phyloP scores from a whole-genome alignment of 2,888 invertebrate species.

The Clunio marinus region DNA sequence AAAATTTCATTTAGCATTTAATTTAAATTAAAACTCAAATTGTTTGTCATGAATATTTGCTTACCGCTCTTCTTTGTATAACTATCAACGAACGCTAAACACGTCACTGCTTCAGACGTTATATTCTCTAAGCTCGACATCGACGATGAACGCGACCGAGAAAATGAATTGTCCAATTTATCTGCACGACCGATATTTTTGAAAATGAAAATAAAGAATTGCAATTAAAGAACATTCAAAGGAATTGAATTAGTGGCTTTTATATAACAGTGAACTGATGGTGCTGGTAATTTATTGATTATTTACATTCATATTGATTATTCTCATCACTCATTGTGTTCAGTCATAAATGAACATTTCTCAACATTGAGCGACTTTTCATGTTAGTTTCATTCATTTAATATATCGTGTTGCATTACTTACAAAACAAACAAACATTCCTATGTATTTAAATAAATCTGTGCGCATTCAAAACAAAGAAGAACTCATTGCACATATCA shows the following conservation, averaged over 20 bases:
- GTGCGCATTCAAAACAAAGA: too few species aligned
- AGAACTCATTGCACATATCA: too few species aligned
- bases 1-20: neutral
- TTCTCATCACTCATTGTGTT: too few species aligned
- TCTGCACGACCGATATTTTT: constrained; percentile 70
- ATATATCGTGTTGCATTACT: too few species aligned
- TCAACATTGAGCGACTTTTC: too few species aligned
- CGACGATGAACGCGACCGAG: constrained; percentile 93
- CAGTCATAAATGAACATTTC: too few species aligned
- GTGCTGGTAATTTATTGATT: constrained; percentile 11
- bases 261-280: too few species aligned
- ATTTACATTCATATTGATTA: constrained; percentile 17
- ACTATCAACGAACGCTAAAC: constrained; percentile 92
- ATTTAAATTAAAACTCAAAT: neutral
- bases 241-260: neutral
- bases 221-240: neutral
- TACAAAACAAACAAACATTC: too few species aligned
- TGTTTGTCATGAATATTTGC: constrained; percentile 43
- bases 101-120: constrained; percentile 91
- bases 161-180: constrained; percentile 94
- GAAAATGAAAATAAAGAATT: constrained; percentile 39
- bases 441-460: too few species aligned
- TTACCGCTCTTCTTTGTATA: constrained; percentile 91
- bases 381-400: too few species aligned
- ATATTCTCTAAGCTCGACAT: constrained; percentile 98